Percentiles rank a stretch among this genome's conserved stretches.
These are phyloP conservation scores for Poecilia picta DNA, from an alignment of 2,797 vertebrate genomes.

Conservation along the genomic window DNA sequence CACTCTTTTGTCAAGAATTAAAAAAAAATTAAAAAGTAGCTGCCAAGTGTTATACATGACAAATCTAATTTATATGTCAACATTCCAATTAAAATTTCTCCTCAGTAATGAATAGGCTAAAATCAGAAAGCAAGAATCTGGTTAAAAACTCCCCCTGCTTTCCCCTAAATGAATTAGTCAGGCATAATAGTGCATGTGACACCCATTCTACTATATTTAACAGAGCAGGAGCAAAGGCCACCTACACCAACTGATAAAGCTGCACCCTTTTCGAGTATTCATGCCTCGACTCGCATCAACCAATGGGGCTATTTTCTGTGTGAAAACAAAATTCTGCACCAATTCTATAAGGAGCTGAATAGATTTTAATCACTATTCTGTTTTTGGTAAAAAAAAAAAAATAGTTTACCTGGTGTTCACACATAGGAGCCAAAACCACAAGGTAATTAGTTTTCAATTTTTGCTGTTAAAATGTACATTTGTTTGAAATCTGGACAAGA, in stretches of 20 bases:
- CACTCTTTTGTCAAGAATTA: neutral
- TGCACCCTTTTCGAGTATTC: conserved; percentile 5
- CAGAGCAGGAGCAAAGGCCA: conserved; percentile 5
- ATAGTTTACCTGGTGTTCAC: neutral
- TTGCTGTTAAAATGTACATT: neutral
- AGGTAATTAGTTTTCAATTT: no score
- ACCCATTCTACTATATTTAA: neutral
- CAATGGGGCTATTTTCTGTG: neutral
- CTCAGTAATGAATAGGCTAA: neutral
- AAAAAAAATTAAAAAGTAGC: no score
- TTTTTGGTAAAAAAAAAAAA: neutral
- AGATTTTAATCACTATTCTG: neutral
- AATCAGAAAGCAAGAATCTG: neutral
- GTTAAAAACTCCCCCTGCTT: neutral
- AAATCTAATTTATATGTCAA: neutral
- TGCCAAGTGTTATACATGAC: neutral
- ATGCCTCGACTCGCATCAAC: neutral
- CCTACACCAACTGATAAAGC: neutral
- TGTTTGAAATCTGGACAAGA: neutral
- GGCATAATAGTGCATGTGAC: neutral
- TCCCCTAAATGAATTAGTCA: neutral
- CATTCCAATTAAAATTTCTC: neutral
- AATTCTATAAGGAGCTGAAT: neutral
- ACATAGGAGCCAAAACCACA: neutral
- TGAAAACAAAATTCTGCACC: neutral